Percentiles rank a stretch among this genome's conserved stretches.
Conservation (phyloP, 92 coral and sea anemone genomes). For the Chrysogorgia sp. region DNA sequence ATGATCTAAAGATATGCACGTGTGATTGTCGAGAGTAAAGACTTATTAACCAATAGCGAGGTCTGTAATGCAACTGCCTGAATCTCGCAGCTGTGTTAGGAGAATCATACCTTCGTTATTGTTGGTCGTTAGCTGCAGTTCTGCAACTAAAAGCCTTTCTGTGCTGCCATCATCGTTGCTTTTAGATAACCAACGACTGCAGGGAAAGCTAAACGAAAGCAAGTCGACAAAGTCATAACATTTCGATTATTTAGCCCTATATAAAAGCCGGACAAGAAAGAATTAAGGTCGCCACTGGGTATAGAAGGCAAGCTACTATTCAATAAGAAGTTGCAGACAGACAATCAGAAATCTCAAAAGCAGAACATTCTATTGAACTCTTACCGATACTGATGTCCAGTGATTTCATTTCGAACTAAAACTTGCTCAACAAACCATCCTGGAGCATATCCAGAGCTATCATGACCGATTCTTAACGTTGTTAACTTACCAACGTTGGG, state of each 20-base stretch:
- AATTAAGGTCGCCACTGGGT: too few relatives aligned
- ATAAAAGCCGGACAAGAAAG: too few relatives aligned
- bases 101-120: slow-evolving; percentile 73
- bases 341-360: too few relatives aligned
- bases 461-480: slow-evolving; percentile 93
- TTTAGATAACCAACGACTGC: slow-evolving; percentile 96
- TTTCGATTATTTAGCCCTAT: too few relatives aligned
- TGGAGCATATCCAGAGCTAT: slow-evolving; percentile 84
- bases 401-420: slow-evolving; percentile 83
- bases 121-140: slow-evolving; percentile 66
- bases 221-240: not conserved
- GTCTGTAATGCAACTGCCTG: not conserved
- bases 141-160: slow-evolving; percentile 94
- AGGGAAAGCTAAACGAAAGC: slow-evolving; percentile 71
- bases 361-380: too few relatives aligned
- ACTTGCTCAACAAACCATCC: slow-evolving; percentile 96
- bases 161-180: slow-evolving; percentile 95
- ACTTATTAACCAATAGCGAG: not conserved
- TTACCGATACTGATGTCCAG: slow-evolving; percentile 93
- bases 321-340: too few relatives aligned
- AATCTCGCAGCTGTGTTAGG: not conserved
- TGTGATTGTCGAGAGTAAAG: too few relatives aligned
- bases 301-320: too few relatives aligned
- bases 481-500: slow-evolving; percentile 87
- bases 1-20: not conserved